Evolutionary conservation across 2,888 invertebrate genomes (phyloP).

Genomic region (Idaea straminata): DNA sequence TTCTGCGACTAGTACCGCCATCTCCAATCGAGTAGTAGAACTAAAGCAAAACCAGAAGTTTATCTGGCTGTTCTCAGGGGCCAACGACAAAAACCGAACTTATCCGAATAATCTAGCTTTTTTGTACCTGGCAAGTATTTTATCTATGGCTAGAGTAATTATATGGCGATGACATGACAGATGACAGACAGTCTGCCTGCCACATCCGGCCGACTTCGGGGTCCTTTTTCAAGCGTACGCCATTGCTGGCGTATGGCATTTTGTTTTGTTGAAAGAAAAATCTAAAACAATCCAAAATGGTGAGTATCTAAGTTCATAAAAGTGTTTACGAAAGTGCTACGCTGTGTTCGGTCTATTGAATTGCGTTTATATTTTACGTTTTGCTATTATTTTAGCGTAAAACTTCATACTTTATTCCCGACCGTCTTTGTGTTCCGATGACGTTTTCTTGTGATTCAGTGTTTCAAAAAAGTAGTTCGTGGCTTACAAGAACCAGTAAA

Average conservation of each 20-base stretch:
- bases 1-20: constrained; percentile 16
- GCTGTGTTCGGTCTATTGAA: constrained; percentile 43
- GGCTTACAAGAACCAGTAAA: constrained; percentile 5
- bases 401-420: constrained; percentile 44
- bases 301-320: constrained; percentile 74
- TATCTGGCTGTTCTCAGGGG: neutral
- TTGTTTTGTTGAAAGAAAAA: constrained; percentile 84
- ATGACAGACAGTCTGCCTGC: constrained; percentile 33
- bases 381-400: constrained; percentile 30
- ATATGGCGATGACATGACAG: neutral
- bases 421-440: constrained; percentile 67
- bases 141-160: constrained; percentile 49
- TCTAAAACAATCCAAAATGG: constrained; percentile 92
- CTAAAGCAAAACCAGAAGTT: neutral
- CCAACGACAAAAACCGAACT: neutral
- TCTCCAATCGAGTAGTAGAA: constrained; percentile 30
- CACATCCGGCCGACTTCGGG: constrained; percentile 63
- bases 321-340: constrained; percentile 53
- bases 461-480: constrained; percentile 45
- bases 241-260: constrained; percentile 92
- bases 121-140: constrained; percentile 36
- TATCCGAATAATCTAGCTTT: neutral
- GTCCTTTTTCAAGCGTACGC: constrained; percentile 92
- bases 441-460: constrained; percentile 66
- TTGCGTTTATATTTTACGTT: constrained; percentile 55